phyloP scores from a whole-genome alignment of 2,113 vertebrate genomes.

The Oncorhynchus keta region DNA sequence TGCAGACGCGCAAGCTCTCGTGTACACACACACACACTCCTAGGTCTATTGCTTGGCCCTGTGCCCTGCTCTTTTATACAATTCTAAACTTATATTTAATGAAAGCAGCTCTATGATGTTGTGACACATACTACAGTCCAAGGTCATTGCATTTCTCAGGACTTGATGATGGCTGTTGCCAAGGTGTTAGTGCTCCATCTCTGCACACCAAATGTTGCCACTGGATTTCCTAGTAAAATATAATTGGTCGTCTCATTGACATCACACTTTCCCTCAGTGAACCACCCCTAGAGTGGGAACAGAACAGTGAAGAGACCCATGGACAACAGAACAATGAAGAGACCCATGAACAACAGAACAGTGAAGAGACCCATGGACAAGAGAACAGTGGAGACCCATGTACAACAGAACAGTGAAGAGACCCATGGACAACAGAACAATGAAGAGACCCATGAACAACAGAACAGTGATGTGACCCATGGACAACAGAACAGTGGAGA shows the following conservation, averaged over 20 bases:
- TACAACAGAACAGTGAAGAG: constrained; percentile 27
- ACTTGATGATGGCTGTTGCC: constrained; percentile 8
- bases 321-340: not conserved
- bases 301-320: constrained; percentile 22
- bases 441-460: constrained; percentile 26
- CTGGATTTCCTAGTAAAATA: too few relatives aligned
- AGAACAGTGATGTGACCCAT: too few relatives aligned
- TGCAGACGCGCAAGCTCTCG: too few relatives aligned
- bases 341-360: too few relatives aligned
- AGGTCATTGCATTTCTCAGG: too few relatives aligned
- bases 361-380: too few relatives aligned
- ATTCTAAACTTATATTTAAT: constrained; percentile 11
- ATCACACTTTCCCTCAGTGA: constrained; percentile 60
- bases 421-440: too few relatives aligned
- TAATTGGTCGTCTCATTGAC: constrained; percentile 55
- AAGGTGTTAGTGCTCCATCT: constrained; percentile 35
- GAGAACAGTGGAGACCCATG: too few relatives aligned
- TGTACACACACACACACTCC: not conserved
- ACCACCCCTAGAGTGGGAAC: constrained; percentile 23
- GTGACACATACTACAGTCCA: constrained; percentile 1
- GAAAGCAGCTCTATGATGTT: constrained; percentile 13
- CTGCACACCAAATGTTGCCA: constrained; percentile 25
- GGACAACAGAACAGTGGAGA: constrained; percentile 25
- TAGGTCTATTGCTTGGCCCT: not conserved
- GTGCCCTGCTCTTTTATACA: not conserved